Base-by-base conservation (phyloP, 2,113 vertebrate genomes). In the Motacilla alba region DNA sequence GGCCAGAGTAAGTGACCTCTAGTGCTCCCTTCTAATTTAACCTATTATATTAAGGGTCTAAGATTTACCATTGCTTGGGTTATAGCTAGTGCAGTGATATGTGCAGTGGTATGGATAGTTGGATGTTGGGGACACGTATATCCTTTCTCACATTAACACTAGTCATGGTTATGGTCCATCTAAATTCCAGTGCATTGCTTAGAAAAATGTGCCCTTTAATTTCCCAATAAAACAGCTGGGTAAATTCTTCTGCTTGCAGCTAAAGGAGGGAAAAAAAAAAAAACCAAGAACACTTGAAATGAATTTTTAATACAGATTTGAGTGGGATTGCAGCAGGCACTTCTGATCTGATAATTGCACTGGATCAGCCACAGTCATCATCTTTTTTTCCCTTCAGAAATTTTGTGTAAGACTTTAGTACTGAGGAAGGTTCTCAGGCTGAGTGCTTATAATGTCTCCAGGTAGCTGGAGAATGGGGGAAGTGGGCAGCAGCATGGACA, bases 271-370 rank as follows among this genome's bases (percentile, higher is more conserved):
- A 17, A 63, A 87, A 89, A 87, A 79, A 83, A 66, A 49, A 43
- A 84, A 35, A 3, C 22, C 56, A 59, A 39, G 52, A 84, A 74
- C 68, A 83, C 80, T 96, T 78, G 80, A 93, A 94, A 97, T 96
- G 85, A 97, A 96, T 96, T 97, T 96, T 97, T 97, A 96, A 96
- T 96, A 97, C 88, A 78, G 90, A 94, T 94, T 96, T 95, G 96
- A 97, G 96, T 96, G 95, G 95, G 95, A 97, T 95, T 97, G 93
- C 92, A 90, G 95, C 90, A 96, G 91, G 95, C 35, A 5, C 88
- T 95, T 92, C 92, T 96, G 95, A 95, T 96, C 95, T 93, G 95
- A 92, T 97, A 96, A 96, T 96, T 96, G 95, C 84, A 74, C 86
- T 93, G 90, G 93, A 95, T 95, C 88, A 94, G 92, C 90, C 90